These are phyloP conservation scores for Tachina lurida DNA, from an alignment of 2,888 invertebrate genomes.

Conservation along the genomic window DNA sequence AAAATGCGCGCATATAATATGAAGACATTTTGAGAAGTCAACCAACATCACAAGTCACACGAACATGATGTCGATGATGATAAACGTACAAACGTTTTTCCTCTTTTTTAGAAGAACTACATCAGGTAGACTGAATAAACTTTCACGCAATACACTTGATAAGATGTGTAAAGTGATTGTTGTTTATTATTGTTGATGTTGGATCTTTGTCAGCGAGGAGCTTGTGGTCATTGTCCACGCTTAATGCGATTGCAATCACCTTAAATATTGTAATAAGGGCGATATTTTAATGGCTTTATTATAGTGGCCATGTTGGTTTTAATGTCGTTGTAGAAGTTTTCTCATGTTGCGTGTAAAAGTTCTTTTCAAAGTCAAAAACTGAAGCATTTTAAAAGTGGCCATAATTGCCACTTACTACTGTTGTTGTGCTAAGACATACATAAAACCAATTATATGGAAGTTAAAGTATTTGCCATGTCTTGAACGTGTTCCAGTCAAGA, in stretches of 20 bases:
- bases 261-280: constrained; percentile 81
- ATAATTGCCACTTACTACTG: constrained; percentile 60
- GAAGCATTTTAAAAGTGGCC: constrained; percentile 25
- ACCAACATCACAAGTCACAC: constrained; percentile 50
- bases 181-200: background rate
- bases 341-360: constrained; percentile 28
- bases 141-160: constrained; percentile 50
- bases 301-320: constrained; percentile 60
- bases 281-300: constrained; percentile 80
- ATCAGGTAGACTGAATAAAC: constrained; percentile 39
- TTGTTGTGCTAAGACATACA: constrained; percentile 9
- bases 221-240: constrained; percentile 59
- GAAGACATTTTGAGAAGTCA: constrained; percentile 76
- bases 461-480: background rate
- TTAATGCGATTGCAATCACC: constrained; percentile 78
- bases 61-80: constrained; percentile 26
- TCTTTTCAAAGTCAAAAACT: constrained; percentile 2
- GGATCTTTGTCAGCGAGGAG: background rate
- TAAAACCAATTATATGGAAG: constrained; percentile 37
- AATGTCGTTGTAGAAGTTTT: background rate
- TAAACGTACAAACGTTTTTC: constrained; percentile 10
- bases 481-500: background rate
- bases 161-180: constrained; percentile 34
- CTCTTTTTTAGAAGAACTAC: background rate
- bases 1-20: constrained; percentile 73